Evolutionary conservation across 2,113 vertebrate species (phyloP).

Genomic region (Tetrao urogallus): DNA sequence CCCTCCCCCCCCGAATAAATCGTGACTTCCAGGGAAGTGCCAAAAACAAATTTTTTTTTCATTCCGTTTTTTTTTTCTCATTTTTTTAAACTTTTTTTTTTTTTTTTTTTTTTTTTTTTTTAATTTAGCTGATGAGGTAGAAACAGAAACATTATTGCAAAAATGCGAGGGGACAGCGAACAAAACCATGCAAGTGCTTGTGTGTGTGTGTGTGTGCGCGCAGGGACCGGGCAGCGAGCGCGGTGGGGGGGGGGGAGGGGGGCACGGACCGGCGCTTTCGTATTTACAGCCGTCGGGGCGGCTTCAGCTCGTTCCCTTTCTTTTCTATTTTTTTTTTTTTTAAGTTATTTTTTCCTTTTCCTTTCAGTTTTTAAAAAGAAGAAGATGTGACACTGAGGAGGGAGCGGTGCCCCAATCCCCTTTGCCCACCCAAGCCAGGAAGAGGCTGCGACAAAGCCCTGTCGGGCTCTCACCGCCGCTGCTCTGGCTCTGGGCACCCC

Average conservation of each 20-base stretch:
- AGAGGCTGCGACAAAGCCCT: not conserved
- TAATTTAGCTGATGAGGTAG: slow-evolving; percentile 88
- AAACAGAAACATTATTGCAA: slow-evolving; percentile 87
- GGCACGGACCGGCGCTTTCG: not conserved
- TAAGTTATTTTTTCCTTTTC: slow-evolving; percentile 14
- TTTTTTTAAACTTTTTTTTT: not conserved
- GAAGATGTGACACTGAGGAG: not conserved
- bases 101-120: not conserved
- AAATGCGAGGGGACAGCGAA: slow-evolving; percentile 68
- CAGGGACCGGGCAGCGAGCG: not conserved
- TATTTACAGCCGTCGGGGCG: not conserved
- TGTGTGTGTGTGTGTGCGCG: slow-evolving; percentile 12
- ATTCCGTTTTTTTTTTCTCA: not conserved
- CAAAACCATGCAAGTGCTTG: slow-evolving; percentile 77
- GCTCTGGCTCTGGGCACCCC: not conserved
- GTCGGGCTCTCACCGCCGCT: not conserved
- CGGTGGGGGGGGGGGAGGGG: not conserved
- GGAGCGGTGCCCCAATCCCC: not conserved
- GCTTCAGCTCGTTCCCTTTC: not conserved
- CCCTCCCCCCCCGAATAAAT: slow-evolving; percentile 27
- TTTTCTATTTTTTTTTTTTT: slow-evolving; percentile 40
- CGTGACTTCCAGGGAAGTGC: slow-evolving; percentile 74
- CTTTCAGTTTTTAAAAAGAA: not conserved
- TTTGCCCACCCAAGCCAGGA: fast-evolving
- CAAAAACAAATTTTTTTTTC: not conserved